phyloP scores from a whole-genome alignment of 2,888 invertebrate genomes.

The Brachypalpus laphriformis region DNA sequence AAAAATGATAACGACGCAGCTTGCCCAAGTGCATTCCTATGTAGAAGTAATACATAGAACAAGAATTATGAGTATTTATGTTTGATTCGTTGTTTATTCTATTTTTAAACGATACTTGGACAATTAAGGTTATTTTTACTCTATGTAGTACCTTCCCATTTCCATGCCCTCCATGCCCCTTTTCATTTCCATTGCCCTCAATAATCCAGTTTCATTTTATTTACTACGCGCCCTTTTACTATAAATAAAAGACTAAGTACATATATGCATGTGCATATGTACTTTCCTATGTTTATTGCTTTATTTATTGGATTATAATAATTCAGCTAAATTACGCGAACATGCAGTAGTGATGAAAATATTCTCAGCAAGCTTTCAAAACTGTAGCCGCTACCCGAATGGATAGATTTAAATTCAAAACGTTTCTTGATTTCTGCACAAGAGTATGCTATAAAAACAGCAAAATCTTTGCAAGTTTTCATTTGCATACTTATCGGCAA shows the following conservation, averaged over 20 bases:
- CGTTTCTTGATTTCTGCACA: background rate
- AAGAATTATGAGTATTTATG: conserved; percentile 33
- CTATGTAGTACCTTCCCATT: too few relatives aligned
- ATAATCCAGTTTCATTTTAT: background rate
- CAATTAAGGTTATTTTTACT: conserved; percentile 3
- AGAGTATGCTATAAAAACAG: background rate
- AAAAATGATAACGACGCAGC: conserved; percentile 43
- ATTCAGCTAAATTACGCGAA: too few relatives aligned
- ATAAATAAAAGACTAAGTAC: too few relatives aligned
- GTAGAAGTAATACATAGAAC: conserved; percentile 26
- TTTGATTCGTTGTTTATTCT: conserved; percentile 40
- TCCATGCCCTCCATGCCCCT: too few relatives aligned
- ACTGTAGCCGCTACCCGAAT: background rate
- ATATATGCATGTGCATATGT: too few relatives aligned
- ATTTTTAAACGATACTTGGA: conserved; percentile 40
- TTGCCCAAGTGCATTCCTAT: conserved; percentile 54
- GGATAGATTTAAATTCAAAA: background rate
- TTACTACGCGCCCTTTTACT: too few relatives aligned
- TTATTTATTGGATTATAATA: too few relatives aligned
- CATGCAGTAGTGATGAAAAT: too few relatives aligned
- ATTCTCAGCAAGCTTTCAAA: background rate
- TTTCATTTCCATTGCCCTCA: background rate
- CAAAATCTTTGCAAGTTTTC: background rate
- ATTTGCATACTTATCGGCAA: conserved; percentile 35
- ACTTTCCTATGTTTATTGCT: too few relatives aligned